Conservation (phyloP, 2,113 vertebrate species). For the Pterocles burchelli region DNA sequence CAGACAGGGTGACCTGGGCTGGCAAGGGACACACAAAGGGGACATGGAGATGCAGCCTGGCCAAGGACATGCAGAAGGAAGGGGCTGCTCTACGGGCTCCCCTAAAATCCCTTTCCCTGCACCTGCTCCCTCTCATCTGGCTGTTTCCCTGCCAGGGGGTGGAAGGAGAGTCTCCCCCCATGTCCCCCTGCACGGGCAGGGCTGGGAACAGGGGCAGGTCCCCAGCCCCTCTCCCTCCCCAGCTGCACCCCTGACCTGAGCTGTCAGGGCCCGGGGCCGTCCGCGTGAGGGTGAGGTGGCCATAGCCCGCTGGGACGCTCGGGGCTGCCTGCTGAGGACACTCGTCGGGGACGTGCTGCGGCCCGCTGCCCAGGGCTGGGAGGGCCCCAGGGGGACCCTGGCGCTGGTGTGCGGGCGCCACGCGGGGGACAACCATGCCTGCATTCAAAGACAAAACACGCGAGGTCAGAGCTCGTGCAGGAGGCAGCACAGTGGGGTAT, state of each 20-base stretch:
- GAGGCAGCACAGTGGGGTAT: neutral
- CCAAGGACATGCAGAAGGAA: neutral
- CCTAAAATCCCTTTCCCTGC: neutral
- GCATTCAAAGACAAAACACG: slow-evolving; percentile 70
- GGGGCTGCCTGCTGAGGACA: slow-evolving; percentile 66
- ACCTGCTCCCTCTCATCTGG: neutral
- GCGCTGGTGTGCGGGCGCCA: slow-evolving; percentile 74
- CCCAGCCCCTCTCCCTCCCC: neutral
- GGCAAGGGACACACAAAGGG: neutral
- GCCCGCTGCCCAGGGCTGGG: slow-evolving; percentile 24
- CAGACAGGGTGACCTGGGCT: neutral
- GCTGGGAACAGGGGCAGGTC: neutral
- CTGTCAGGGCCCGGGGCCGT: slow-evolving; percentile 48
- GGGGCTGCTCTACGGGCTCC: neutral
- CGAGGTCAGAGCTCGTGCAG: neutral
- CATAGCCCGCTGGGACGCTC: neutral
- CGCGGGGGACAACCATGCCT: slow-evolving; percentile 83
- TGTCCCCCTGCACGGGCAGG: neutral
- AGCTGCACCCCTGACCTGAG: slow-evolving; percentile 62
- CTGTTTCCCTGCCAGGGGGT: neutral
- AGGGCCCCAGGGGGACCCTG: slow-evolving; percentile 75
- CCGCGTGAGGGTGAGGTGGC: slow-evolving; percentile 55
- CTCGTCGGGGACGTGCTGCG: slow-evolving; percentile 76
- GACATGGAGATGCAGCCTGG: neutral
- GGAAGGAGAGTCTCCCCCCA: neutral